A percentile compares a stretch with the other conserved stretches of the same genome.
Evolutionary conservation across 2,888 invertebrate genomes (phyloP).

Genomic region (Scaptodrosophila latifasciaeformis): DNA sequence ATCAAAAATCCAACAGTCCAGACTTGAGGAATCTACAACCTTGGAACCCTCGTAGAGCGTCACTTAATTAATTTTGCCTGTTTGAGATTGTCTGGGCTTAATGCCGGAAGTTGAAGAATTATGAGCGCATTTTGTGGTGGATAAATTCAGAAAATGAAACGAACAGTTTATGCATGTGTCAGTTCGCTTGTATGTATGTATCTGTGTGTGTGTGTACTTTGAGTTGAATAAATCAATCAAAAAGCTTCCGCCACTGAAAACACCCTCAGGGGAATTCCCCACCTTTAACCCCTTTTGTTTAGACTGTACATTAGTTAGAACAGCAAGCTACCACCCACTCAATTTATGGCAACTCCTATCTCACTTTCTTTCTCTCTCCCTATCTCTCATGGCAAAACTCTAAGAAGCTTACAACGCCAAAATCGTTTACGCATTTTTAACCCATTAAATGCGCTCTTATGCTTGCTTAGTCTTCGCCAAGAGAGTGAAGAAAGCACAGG

Average conservation of each 20-base stretch:
- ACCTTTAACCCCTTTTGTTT: neutral
- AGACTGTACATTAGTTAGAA: too few species aligned
- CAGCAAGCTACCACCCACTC: too few species aligned
- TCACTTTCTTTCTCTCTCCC: neutral
- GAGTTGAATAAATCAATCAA: constrained; percentile 57
- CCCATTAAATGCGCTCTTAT: constrained; percentile 44
- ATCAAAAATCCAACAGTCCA: too few species aligned
- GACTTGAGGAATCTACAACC: neutral
- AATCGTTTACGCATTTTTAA: constrained; percentile 64
- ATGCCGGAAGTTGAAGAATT: constrained; percentile 64
- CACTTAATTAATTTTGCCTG: constrained; percentile 56
- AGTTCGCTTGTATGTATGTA: constrained; percentile 1
- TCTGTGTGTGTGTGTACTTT: constrained; percentile 7
- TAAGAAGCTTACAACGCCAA: constrained; percentile 63
- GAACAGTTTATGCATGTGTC: too few species aligned
- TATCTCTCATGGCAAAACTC: constrained; percentile 53
- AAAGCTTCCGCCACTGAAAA: constrained; percentile 48
- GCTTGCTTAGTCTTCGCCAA: too few species aligned
- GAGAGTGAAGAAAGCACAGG: too few species aligned
- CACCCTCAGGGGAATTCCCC: too few species aligned
- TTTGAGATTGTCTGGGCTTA: constrained; percentile 36
- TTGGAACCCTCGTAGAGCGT: constrained; percentile 44
- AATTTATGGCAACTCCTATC: neutral
- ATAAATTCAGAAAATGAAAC: too few species aligned
- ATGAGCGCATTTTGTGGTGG: constrained; percentile 48